Evolutionary conservation across 92 coral and sea anemone species (phyloP), one percentile per base, ranked within the genome.

Genomic region (Phymanthus crucifer): DNA sequence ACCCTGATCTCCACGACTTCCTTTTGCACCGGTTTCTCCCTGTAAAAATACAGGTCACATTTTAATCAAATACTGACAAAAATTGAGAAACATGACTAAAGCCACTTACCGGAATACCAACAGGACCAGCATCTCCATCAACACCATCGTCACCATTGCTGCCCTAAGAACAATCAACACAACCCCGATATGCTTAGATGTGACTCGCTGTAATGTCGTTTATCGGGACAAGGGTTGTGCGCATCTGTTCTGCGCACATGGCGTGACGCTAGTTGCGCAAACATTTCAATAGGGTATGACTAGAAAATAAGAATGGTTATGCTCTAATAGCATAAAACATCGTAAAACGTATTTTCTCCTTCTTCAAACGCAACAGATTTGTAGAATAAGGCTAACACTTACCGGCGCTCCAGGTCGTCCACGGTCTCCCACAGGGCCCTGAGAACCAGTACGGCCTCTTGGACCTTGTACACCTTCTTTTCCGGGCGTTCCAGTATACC

Each of bases 371-470:
- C 2, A 43, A 43, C 13, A 2, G 14, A 43, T 43, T 43, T 43
- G 48, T 9, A 5, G 14, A 2, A 2, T 6, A 43, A 43, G 18
- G 14, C 8, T 7, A 69, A 40, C 13, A 73, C 74, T 32, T 69
- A 84, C 87, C 61, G 40, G 70, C 32, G 48, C 70, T 31, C 87
- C 87, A 27, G 52, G 54, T 27, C 76, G 33, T 68, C 87, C 87
- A 58, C 83, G 90, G 78, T 89, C 90, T 67, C 93, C 93, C 9
- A 57, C 43, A 16, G 87, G 27, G 29, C 93, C 93, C 70, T 71
- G 74, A 27, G 87, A 70, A 50, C 93, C 93, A 64, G 78, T 70
- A 9, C 83, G 84, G 66, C 93, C 93, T 33, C 93, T 76, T 2
- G 80, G 80, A 66, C 93, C 93, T 73, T 48, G 67, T 11, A 37